Evolutionary conservation across 1,140 invertebrate species (phyloP).

Genomic region (Drosophila busckii): DNA sequence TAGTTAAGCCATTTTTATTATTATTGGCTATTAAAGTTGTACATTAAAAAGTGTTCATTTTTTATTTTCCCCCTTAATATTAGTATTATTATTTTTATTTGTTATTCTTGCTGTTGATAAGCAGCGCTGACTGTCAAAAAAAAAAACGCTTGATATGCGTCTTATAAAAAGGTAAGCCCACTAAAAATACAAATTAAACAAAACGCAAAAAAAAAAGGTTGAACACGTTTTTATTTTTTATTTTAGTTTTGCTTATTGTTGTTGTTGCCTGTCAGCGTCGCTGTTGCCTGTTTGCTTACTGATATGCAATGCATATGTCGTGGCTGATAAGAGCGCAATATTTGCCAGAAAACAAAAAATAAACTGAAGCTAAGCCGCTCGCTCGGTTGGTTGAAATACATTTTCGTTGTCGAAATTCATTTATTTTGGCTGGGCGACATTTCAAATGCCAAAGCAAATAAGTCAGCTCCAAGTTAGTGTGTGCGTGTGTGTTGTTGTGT

Average conservation of each 20-base stretch:
- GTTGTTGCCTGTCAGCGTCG: slow-evolving; percentile 9
- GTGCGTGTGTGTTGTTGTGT: slow-evolving; percentile 5
- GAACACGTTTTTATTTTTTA: slow-evolving; percentile 5
- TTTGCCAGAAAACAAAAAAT: slow-evolving; percentile 30
- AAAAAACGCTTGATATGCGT: slow-evolving; percentile 27
- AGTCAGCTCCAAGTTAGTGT: slow-evolving; percentile 12
- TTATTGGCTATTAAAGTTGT: no score
- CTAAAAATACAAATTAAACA: slow-evolving; percentile 13
- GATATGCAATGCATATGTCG: slow-evolving; percentile 34
- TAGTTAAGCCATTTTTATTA: no score
- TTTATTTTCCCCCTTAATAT: not conserved
- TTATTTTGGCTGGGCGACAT: slow-evolving; percentile 56
- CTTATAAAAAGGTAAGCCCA: slow-evolving; percentile 28
- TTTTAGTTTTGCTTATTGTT: slow-evolving; percentile 16
- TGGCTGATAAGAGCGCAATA: slow-evolving; percentile 37
- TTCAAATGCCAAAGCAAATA: slow-evolving; percentile 64
- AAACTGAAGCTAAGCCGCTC: slow-evolving; percentile 7
- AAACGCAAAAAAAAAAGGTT: slow-evolving; percentile 6
- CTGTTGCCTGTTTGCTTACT: slow-evolving; percentile 34
- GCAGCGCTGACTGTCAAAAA: slow-evolving; percentile 11
- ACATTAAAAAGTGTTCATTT: no score
- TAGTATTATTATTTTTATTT: not conserved
- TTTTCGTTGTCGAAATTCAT: slow-evolving; percentile 49
- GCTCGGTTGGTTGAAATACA: slow-evolving; percentile 7
- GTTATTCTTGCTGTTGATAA: slow-evolving; percentile 28